These are phyloP conservation scores for Lampropteryx suffumata DNA, from an alignment of 2,888 invertebrate genomes.

Conservation along the genomic window DNA sequence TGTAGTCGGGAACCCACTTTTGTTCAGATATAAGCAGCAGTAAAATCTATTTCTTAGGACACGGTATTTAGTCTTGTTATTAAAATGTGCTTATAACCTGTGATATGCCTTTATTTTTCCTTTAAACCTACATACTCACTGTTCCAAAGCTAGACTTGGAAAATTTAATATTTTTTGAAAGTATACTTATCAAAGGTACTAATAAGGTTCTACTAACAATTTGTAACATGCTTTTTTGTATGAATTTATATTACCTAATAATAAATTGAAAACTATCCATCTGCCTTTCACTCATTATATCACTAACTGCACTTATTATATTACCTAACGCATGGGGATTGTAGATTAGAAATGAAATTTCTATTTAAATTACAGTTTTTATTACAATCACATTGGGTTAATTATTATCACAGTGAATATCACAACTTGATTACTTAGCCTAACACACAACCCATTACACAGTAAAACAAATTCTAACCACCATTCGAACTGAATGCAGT, in stretches of 20 bases:
- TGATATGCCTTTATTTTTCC: constrained; percentile 1
- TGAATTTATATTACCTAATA: constrained; percentile 39
- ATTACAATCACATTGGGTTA: constrained; percentile 2
- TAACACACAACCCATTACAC: constrained; percentile 20
- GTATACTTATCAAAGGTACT: no score
- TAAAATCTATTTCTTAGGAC: no score
- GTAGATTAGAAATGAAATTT: neutral
- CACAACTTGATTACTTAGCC: constrained; percentile 40
- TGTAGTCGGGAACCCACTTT: no score
- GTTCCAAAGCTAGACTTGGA: neutral
- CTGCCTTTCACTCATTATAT: constrained; percentile 55
- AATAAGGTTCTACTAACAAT: constrained; percentile 9
- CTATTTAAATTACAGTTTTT: constrained; percentile 7
- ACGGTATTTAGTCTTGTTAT: no score
- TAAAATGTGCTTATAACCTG: constrained; percentile 7
- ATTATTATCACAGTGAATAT: constrained; percentile 44
- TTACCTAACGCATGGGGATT: neutral
- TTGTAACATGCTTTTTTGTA: constrained; percentile 37
- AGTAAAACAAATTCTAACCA: constrained; percentile 41
- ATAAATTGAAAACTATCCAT: constrained; percentile 47
- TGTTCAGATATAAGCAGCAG: no score
- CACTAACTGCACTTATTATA: neutral
- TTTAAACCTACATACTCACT: neutral
- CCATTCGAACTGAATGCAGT: constrained; percentile 49
- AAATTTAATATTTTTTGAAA: constrained; percentile 3